Conservation (phyloP, 1,140 invertebrate genomes). For the Colletes gigas region DNA sequence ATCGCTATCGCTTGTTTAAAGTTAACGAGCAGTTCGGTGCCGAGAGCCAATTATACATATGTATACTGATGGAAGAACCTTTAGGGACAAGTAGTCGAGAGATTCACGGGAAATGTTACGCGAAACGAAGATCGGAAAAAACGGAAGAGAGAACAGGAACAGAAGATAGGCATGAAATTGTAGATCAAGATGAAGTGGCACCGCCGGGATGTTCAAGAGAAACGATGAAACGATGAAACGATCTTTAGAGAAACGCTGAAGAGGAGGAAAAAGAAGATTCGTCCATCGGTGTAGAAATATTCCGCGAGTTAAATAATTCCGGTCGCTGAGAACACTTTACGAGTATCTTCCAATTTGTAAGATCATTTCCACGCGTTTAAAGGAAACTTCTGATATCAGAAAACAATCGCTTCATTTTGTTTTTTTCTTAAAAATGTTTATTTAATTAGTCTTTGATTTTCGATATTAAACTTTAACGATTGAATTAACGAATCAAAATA, state of each 20-base stretch:
- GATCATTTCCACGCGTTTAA: too few relatives aligned
- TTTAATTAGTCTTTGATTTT: background rate
- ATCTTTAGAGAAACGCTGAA: background rate
- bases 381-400: too few relatives aligned
- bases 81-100: conserved; percentile 24
- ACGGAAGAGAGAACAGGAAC: background rate
- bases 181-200: conserved; percentile 20
- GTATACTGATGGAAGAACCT: conserved; percentile 37
- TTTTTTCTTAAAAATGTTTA: background rate
- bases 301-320: background rate
- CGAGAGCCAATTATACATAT: conserved; percentile 37
- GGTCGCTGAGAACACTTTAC: too few relatives aligned
- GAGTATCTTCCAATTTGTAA: too few relatives aligned
- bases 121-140: background rate
- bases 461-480: background rate
- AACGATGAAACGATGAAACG: background rate
- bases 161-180: background rate
- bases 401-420: too few relatives aligned
- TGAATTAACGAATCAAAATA: too few relatives aligned
- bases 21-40: conserved; percentile 30
- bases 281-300: background rate
- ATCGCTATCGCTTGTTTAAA: conserved; percentile 41
- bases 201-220: background rate
- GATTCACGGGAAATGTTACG: conserved; percentile 41
- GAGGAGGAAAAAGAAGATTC: background rate